Base-by-base conservation (phyloP, 2,797 vertebrate species). In the Enteromius radiatus region DNA sequence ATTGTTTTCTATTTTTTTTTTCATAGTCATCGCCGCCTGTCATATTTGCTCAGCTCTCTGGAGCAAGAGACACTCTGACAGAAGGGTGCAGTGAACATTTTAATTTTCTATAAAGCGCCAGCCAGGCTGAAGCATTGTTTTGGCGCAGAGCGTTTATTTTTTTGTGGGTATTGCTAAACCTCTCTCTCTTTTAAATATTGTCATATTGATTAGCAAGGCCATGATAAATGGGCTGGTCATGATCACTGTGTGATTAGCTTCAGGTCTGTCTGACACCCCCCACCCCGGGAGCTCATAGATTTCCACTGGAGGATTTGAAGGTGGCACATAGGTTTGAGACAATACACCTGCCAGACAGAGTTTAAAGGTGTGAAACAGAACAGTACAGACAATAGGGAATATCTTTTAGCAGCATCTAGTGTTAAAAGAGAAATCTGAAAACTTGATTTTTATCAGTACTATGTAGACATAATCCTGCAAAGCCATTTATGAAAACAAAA, bases 61-160 rank as follows among this genome's bases (percentile, higher is more conserved):
- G 76, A 82, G 84, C 84, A 49, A 63, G 83, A 82, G 74, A 83
- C 74, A 77, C 64, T 70, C 52, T 59, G 81, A 83, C 74, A 77
- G 64, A 68, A 67, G 71, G 75, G 65, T 49, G 81, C 74, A 49
- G 81, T 21, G 64, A 83, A 76, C 74, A 63, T 70, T 83, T 83
- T 63, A 70, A 77, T 83, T 77, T 83, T 69, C 74, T 33, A 49
- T 21, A 77, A 61, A 61, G 74, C 74, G 21, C 0, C 38, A 23
- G 71, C 47, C 36, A 21, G 5, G 33, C 78, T 38, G 65, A 70
- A 28, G 52, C 45, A 31, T 56, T 68, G 63, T 68, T 82, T 54
- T 67, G n/a, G 33, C 41, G 80, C 61, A 70, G 45, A 6, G 47
- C 56, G 65, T 17, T n/a, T n/a, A n/a, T n/a, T n/a, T n/a, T 61